Conservation (phyloP, 1,140 invertebrate species). For the Platyscapa corneri region DNA sequence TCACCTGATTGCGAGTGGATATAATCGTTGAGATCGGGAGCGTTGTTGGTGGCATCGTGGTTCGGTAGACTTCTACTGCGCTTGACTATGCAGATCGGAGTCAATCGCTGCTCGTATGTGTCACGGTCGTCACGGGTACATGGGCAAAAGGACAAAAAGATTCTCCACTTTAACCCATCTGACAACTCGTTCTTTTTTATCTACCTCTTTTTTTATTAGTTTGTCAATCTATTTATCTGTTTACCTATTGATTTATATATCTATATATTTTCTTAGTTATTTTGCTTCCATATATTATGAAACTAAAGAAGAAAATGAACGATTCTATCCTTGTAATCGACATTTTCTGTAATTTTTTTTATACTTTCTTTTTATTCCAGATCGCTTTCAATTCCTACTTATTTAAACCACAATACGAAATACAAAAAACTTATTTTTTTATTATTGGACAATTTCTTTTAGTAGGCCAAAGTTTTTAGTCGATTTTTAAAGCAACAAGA, state of each 20-base stretch:
- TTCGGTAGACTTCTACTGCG: conserved; percentile 68
- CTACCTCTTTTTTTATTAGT: background rate
- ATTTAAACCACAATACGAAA: background rate
- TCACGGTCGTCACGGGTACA: conserved; percentile 40
- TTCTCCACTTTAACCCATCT: conserved; percentile 46
- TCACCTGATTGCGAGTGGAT: conserved; percentile 66
- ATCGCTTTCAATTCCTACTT: background rate
- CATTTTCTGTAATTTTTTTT: background rate
- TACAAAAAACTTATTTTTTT: background rate
- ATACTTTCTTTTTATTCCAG: conserved; percentile 28
- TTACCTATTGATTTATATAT: background rate
- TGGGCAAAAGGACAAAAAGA: conserved; percentile 47
- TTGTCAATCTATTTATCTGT: background rate
- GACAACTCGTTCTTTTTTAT: background rate
- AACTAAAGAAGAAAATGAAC: background rate
- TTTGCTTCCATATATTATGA: background rate
- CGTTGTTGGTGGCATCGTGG: conserved; percentile 63
- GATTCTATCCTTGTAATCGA: too few relatives aligned
- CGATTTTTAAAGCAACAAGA: too few relatives aligned
- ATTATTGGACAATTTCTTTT: too few relatives aligned
- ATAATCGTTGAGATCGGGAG: conserved; percentile 64
- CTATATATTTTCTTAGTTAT: too few relatives aligned
- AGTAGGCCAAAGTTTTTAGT: too few relatives aligned
- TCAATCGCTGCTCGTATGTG: conserved; percentile 58
- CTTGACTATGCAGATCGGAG: conserved; percentile 65